Conservation (phyloP, 30 jellyfish, hydroid and myxozoan species). For the Chironex yamaguchii region DNA sequence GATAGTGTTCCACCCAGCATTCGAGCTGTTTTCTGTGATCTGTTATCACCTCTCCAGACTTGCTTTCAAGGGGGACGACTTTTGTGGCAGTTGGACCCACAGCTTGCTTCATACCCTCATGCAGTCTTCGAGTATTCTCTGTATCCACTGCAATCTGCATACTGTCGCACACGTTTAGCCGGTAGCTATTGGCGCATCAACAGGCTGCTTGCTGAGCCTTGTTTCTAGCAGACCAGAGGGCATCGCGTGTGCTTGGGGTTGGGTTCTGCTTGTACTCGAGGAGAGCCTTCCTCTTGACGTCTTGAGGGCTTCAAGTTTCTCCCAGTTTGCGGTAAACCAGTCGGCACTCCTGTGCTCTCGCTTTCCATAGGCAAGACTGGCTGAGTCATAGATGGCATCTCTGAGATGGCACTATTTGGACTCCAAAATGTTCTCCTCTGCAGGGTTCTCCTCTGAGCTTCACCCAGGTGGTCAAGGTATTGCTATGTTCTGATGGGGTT, state of each 20-base stretch:
- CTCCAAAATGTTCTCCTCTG: too few species aligned
- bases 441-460: too few species aligned
- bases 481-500: too few species aligned
- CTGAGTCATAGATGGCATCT: not conserved
- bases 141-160: not conserved
- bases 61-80: too few species aligned
- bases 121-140: not conserved
- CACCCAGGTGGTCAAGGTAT: too few species aligned
- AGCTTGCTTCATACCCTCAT: not conserved
- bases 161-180: not conserved
- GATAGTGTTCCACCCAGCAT: slow-evolving; percentile 40
- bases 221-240: not conserved
- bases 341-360: not conserved
- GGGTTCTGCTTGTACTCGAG: not conserved
- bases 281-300: not conserved
- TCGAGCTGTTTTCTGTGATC: not conserved
- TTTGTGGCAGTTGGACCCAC: too few species aligned
- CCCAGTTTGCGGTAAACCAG: not conserved
- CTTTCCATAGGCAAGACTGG: not conserved
- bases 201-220: not conserved
- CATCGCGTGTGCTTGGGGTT: too few species aligned
- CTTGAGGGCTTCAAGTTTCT: not conserved
- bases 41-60: not conserved
- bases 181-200: not conserved
- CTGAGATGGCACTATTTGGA: not conserved